Base-by-base conservation (phyloP, 2,888 invertebrate genomes). In the Oscheius sp. region DNA sequence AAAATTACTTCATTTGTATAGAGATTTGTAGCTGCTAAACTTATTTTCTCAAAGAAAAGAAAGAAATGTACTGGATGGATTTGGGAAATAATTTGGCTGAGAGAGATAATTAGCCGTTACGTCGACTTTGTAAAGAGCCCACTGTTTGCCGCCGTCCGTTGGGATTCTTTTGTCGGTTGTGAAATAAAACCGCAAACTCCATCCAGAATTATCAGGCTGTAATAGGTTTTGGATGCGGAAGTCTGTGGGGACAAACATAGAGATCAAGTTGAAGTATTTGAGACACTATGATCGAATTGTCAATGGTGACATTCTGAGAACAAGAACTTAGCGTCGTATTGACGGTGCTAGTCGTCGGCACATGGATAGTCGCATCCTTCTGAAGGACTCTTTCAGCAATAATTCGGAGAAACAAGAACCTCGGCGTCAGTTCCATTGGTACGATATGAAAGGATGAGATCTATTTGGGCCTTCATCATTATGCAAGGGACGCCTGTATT, bases 101-200 rank as follows among this genome's bases (percentile, higher is more conserved):
- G 74, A 61, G 4, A 74, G 37, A 53, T 70, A 80, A 37, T 80
- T 77, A 0, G 80, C 78, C 17, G 70, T 70, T 0, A 80, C 55
- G 10, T 75, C 74, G 0, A 80, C 73, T 71, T 74, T 69, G 42
- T 68, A 76, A 0, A 78, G 53, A 1, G 72, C 48, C 29, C 64
- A 78, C 39, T 77, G 63, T 23, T 61, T 66, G 12, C 61, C 61
- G 10, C 67, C 63, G 10, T 75, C 69, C 0, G 78, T 78, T 45
- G 65, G 67, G 34, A 78, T 71, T 29, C 64, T 42, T 8, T 50
- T 46, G 33, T 65, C 65, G 15, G 34, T 45, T 3, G 70, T 55
- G 42, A 70, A 65, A 20, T 31, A 31, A 1, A 70, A 31, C 10
- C n/a, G 25, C 42, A 69, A 3, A 15, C 10, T 25, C 69, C 69